Base-by-base conservation (phyloP, 2,888 invertebrate genomes). In the Empis stercorea region DNA sequence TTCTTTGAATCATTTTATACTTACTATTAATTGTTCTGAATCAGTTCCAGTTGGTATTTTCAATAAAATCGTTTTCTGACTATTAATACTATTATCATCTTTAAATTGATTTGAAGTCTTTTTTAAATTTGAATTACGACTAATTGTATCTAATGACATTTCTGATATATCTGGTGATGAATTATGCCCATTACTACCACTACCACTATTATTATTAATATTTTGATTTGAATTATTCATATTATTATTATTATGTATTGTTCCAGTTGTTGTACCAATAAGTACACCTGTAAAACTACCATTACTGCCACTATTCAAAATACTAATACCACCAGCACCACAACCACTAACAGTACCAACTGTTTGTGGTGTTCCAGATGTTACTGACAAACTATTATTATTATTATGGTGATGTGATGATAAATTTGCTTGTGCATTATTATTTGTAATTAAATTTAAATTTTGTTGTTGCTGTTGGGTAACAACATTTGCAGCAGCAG, bases 121-220 rank as follows among this genome's bases (percentile, higher is more conserved):
- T 49, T 62, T 66, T 30, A 64, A 52, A 48, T 61, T 66, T 2
- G 61, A 62, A 15, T 34, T 47, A 14, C 49, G 44, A 17, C 41
- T 44, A 30, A 40, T 47, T 11, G 54, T 54, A 48, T 57, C 55
- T 37, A 44, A 34, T 16, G 67, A 68, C 43, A 64, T 59, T 43
- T 67, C 69, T 1, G 69, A 70, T 49, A 67, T 68, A 43, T 70
- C 69, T 4, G 70, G 67, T 20, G 70, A 69, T 14, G 70, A 68
- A 51, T 59, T 60, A 50, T 61, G 58, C 1, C 56, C 55, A 39
- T 13, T 17, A 30, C 45, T 48, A 44, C 50, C 30, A 17, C 46
- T 49, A 46, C 48, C 44, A 40, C 49, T 48, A 42, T 45, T 30
- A 43, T 48, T 37, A 27, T n/a, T n/a, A n/a, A n/a, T n/a, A n/a